Evolutionary conservation across 2,888 invertebrate species (phyloP).

Genomic region (Sinotaia quadrata): DNA sequence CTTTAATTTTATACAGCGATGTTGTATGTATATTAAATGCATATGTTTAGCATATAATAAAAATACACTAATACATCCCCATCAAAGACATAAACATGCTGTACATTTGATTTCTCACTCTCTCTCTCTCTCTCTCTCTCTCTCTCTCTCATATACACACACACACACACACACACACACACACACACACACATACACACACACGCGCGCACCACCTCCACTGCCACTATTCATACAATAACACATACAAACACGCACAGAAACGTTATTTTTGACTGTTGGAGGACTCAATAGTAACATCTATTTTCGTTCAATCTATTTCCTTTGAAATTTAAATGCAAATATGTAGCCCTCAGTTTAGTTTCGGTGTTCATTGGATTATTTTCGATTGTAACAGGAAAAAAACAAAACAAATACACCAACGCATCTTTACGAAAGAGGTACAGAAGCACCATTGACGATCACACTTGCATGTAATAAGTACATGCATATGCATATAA

Average conservation of each 20-base stretch:
- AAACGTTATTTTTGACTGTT: too few species aligned
- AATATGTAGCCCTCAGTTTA: neutral
- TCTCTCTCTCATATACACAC: slow-evolving; percentile 4
- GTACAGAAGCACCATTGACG: too few species aligned
- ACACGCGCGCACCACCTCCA: neutral
- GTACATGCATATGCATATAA: neutral
- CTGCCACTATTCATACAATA: too few species aligned
- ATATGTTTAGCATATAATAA: neutral
- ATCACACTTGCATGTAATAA: too few species aligned
- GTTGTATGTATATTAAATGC: neutral
- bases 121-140: slow-evolving; percentile 10
- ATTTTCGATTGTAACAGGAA: too few species aligned
- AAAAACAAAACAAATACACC: too few species aligned
- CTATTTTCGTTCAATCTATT: too few species aligned
- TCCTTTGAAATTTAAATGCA: neutral
- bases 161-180: slow-evolving; percentile 1
- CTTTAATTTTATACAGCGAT: neutral
- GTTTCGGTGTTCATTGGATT: neutral
- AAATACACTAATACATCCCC: too few species aligned
- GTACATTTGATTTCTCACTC: neutral
- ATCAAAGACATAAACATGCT: too few species aligned
- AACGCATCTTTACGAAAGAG: too few species aligned
- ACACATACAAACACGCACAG: too few species aligned
- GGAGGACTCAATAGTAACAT: too few species aligned
- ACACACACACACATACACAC: neutral